Evolutionary conservation across 2,113 vertebrate genomes (phyloP).

Genomic region (Daubentonia madagascariensis): DNA sequence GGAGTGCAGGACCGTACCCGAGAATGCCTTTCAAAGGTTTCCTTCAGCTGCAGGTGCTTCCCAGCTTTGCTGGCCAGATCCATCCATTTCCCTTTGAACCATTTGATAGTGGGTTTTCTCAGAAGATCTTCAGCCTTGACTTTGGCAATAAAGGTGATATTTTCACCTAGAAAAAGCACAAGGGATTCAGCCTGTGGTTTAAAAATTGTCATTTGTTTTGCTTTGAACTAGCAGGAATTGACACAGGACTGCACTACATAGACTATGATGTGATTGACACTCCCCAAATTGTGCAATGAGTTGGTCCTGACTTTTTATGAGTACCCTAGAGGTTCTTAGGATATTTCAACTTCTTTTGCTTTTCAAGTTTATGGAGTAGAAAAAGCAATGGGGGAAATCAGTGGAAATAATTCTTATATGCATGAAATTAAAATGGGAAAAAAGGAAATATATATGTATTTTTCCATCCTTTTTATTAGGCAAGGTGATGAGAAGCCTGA

Average conservation of each 20-base stretch:
- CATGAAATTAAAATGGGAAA: not conserved
- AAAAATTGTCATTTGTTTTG: not conserved
- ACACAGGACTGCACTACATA: not conserved
- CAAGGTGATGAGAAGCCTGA: not conserved
- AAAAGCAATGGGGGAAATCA: not conserved
- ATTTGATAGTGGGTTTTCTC: constrained; percentile 95
- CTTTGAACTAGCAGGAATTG: not conserved
- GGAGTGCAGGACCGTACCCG: constrained; percentile 85
- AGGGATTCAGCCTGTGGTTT: not conserved
- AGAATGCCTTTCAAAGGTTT: constrained; percentile 92
- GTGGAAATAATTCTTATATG: not conserved
- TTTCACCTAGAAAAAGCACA: constrained; percentile 86
- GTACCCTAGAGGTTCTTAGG: not conserved
- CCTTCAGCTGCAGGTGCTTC: constrained; percentile 97
- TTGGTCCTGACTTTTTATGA: not conserved
- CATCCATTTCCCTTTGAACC: constrained; percentile 99
- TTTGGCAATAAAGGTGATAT: constrained; percentile 95
- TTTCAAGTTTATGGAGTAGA: not conserved
- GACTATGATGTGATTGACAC: not conserved
- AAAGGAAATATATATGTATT: not conserved
- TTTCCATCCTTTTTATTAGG: not conserved
- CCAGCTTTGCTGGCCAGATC: constrained; percentile 98
- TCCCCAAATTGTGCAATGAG: not conserved
- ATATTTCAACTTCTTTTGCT: not conserved
- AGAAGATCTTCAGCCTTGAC: constrained; percentile 98